phyloP scores from a whole-genome alignment of 2,888 invertebrate genomes.

The Dorcus parallelipipedus region DNA sequence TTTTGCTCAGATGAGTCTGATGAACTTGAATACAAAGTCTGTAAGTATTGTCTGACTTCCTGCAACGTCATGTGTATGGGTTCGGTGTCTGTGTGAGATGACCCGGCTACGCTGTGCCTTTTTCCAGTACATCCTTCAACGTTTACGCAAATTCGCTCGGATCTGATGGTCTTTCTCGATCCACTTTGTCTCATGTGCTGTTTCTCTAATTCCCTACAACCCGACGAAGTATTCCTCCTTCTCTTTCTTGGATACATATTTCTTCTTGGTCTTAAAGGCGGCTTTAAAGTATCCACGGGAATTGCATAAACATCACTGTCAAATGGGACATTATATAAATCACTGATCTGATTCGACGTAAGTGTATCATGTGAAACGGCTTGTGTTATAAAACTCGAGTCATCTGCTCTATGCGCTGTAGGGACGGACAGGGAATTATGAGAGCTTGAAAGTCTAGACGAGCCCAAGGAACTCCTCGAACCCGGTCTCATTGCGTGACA shows the following conservation, averaged over 20 bases:
- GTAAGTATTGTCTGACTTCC: slow-evolving; percentile 79
- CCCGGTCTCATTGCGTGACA: slow-evolving; percentile 61
- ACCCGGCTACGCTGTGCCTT: slow-evolving; percentile 65
- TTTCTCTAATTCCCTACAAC: slow-evolving; percentile 45
- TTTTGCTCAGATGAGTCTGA: slow-evolving; percentile 59
- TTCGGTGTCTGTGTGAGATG: slow-evolving; percentile 63
- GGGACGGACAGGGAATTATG: slow-evolving; percentile 75
- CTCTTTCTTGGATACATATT: slow-evolving; percentile 46
- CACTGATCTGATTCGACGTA: slow-evolving; percentile 71
- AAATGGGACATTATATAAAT: slow-evolving; percentile 85
- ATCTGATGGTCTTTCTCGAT: slow-evolving; percentile 14
- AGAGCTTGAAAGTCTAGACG: slow-evolving; percentile 76
- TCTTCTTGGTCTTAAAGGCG: slow-evolving; percentile 52
- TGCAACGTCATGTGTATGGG: slow-evolving; percentile 81
- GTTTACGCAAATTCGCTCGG: slow-evolving; percentile 8
- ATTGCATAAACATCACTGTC: slow-evolving; percentile 86
- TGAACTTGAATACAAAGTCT: slow-evolving; percentile 75
- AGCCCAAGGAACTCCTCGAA: slow-evolving; percentile 73
- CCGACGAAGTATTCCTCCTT: slow-evolving; percentile 51
- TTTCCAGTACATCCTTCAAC: slow-evolving; percentile 42
- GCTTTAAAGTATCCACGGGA: slow-evolving; percentile 75
- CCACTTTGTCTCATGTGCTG: slow-evolving; percentile 25
- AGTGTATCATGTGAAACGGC: slow-evolving; percentile 85
- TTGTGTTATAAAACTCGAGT: slow-evolving; percentile 83
- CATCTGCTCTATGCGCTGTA: slow-evolving; percentile 72